phyloP scores from a whole-genome alignment of 2,113 vertebrate genomes.

The Limnothrissa miodon region DNA sequence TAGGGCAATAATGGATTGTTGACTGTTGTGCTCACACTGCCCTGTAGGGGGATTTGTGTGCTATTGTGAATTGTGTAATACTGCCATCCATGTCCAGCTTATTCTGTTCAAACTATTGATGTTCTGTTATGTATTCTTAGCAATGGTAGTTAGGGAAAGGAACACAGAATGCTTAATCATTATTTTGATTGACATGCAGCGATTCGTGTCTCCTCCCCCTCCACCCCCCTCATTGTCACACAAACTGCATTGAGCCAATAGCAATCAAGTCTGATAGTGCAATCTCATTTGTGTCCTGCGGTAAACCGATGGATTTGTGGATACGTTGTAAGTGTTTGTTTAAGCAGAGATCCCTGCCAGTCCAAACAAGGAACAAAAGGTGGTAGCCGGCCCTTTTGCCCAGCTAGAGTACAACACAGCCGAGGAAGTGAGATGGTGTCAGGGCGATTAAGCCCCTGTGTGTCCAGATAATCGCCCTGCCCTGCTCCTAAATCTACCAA shows the following conservation, averaged over 20 bases:
- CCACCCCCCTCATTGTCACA: not conserved
- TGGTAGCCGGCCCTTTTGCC: not conserved
- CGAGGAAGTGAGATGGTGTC: constrained; percentile 23
- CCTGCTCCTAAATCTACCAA: constrained; percentile 3
- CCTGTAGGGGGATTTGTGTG: not conserved
- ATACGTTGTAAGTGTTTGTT: constrained; percentile 22
- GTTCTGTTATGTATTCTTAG: not conserved
- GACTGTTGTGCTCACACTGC: not conserved
- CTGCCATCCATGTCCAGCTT: not conserved
- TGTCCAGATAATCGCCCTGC: not conserved
- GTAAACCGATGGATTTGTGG: constrained; percentile 24
- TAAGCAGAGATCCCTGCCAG: constrained; percentile 31
- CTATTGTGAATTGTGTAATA: too few species aligned
- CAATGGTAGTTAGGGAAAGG: not conserved
- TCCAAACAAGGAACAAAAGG: constrained; percentile 39
- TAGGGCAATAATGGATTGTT: not conserved
- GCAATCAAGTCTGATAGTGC: not conserved
- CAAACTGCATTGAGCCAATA: not conserved
- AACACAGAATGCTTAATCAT: not conserved
- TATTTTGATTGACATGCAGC: not conserved
- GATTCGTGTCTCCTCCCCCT: too few species aligned
- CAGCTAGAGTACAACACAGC: constrained; percentile 10
- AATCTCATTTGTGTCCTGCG: not conserved
- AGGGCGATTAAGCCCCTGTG: not conserved
- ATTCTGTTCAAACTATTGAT: not conserved